Evolutionary conservation across 2,797 vertebrate species (phyloP).

Genomic region (Sarcoramphus papa): DNA sequence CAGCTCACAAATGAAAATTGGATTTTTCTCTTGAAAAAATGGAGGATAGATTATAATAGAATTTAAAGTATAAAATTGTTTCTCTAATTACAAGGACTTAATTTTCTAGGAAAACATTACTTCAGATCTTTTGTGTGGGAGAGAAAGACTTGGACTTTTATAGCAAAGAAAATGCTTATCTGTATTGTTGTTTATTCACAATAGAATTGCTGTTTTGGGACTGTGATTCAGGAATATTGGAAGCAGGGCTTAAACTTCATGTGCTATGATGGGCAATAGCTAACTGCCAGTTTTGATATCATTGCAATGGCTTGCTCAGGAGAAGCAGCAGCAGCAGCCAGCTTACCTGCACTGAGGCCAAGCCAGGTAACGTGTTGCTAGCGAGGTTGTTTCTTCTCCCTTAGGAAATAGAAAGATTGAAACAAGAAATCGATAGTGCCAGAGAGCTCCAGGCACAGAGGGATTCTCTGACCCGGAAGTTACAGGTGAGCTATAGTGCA

Average conservation of each 20-base stretch:
- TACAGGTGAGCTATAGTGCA: constrained; percentile 77
- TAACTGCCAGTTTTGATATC: background rate
- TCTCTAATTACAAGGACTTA: background rate
- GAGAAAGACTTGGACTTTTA: background rate
- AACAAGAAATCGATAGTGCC: constrained; percentile 90
- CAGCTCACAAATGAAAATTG: background rate
- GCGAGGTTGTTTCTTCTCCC: background rate
- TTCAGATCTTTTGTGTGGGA: background rate
- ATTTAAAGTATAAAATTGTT: background rate
- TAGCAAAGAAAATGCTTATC: background rate
- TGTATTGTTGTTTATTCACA: background rate
- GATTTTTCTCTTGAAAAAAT: background rate
- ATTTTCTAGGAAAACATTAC: background rate
- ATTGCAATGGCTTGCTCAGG: background rate
- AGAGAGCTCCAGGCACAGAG: constrained; percentile 91
- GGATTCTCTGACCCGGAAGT: constrained; percentile 86
- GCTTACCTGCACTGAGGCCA: background rate
- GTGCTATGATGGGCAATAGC: background rate
- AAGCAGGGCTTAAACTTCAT: background rate
- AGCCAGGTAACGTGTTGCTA: constrained; percentile 3
- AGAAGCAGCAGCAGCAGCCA: background rate
- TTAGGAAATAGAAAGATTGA: constrained; percentile 93
- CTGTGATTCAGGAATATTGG: background rate
- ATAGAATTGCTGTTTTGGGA: background rate
- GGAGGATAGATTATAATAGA: background rate